Conservation (phyloP, 2,888 invertebrate species). For the Calliopum simillimum region DNA sequence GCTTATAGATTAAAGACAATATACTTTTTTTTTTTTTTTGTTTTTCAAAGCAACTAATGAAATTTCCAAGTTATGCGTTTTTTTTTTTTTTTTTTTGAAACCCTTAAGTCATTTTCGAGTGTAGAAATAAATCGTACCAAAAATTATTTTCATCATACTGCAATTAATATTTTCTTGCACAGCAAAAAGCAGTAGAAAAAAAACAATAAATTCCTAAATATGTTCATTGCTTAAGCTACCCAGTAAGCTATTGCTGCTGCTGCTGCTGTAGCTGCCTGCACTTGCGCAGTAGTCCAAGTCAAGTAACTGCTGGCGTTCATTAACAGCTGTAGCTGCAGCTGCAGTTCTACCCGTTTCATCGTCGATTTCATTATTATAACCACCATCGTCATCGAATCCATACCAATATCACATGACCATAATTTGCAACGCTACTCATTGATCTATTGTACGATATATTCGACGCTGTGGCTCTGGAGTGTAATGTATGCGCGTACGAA, state of each 20-base stretch:
- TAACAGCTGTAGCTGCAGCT: not conserved
- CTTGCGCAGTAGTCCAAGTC: not conserved
- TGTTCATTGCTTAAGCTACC: constrained; percentile 11
- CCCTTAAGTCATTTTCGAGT: constrained; percentile 3
- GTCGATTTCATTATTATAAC: constrained; percentile 32
- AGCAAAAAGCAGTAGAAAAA: not conserved
- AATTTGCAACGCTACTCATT: constrained; percentile 68
- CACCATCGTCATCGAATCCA: constrained; percentile 62
- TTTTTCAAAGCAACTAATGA: not conserved
- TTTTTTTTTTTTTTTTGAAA: constrained; percentile 1
- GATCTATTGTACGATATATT: constrained; percentile 69
- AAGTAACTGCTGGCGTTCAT: not conserved
- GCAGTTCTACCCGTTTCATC: not conserved
- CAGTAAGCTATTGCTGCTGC: not conserved
- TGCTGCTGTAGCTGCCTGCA: not conserved
- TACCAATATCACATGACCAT: constrained; percentile 69
- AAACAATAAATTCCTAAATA: constrained; percentile 10
- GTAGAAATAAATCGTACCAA: not conserved
- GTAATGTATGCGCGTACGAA: constrained; percentile 73
- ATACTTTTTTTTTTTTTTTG: no score
- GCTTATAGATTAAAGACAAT: no score
- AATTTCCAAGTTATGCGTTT: not conserved
- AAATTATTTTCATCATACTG: no score
- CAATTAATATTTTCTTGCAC: no score
- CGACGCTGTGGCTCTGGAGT: constrained; percentile 73